These are phyloP conservation scores for Rhamnusium bicolor DNA, from an alignment of 2,888 invertebrate genomes.

Conservation along the genomic window DNA sequence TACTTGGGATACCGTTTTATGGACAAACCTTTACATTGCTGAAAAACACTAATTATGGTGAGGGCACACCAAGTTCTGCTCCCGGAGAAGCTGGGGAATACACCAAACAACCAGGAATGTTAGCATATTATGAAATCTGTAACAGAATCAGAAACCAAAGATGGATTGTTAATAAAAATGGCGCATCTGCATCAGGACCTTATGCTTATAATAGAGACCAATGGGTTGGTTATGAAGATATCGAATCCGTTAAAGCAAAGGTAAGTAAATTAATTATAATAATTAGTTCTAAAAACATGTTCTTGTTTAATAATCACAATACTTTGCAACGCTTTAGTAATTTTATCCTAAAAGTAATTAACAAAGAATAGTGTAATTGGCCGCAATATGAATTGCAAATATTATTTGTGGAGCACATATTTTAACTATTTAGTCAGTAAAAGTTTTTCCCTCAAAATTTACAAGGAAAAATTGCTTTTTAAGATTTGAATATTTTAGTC, in stretches of 20 bases:
- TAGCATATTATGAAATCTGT: constrained; percentile 91
- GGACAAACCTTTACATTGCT: constrained; percentile 87
- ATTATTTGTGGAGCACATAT: too few relatives aligned
- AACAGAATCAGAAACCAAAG: constrained; percentile 79
- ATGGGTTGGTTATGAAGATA: constrained; percentile 93
- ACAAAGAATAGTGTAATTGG: too few relatives aligned
- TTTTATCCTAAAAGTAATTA: too few relatives aligned
- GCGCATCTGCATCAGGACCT: constrained; percentile 77
- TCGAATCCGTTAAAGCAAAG: constrained; percentile 83
- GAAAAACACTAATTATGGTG: constrained; percentile 67
- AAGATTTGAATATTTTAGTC: too few relatives aligned
- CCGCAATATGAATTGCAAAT: too few relatives aligned
- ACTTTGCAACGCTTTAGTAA: too few relatives aligned
- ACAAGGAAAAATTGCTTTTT: too few relatives aligned
- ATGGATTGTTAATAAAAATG: constrained; percentile 78
- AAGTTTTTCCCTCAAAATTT: too few relatives aligned
- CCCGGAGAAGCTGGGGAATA: constrained; percentile 87
- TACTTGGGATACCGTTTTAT: constrained; percentile 89
- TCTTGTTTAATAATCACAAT: too few relatives aligned
- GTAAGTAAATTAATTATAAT: constrained; percentile 66
- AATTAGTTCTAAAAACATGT: background rate
- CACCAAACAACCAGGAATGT: constrained; percentile 90
- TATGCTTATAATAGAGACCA: constrained; percentile 86
- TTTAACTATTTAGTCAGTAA: too few relatives aligned
- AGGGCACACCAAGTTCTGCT: constrained; percentile 80